Base-by-base conservation (phyloP, 2,888 invertebrate species). In the Tanytarsus gracilentus region DNA sequence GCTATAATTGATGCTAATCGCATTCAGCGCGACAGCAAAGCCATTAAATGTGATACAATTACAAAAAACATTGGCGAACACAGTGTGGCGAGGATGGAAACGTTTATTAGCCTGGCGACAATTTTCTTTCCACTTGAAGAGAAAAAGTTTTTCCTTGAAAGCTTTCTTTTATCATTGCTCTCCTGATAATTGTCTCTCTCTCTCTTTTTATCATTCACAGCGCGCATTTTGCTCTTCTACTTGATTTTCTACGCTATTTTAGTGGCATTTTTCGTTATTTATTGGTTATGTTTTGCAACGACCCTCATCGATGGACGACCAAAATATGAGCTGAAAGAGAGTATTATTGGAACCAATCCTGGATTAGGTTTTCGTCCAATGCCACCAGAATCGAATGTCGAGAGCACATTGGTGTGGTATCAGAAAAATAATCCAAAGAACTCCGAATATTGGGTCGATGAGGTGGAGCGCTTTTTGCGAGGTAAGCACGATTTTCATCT, bases 311-410 rank as follows among this genome's bases (percentile, higher is more conserved):
- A 79, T 66, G 84, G 84, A 69, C 81, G 80, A 72, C 96, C 96
- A 18, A 93, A 93, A 72, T 96, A 92, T 90, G 87, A 88, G 75
- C 78, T 88, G 72, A 86, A 86, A 18, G 78, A 82, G 63, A 92
- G 94, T 50, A 75, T 95, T 69, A 95, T 96, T 69, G 95, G 95
- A 65, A 84, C 79, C 69, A 97, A 97, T 78, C 98, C 98, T 75
- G 94, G 96, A 70, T 82, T 99, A 69, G 97, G 97, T 65, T 98
- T 96, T 79, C 82, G 97, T 71, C 99, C 99, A 64, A 91, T 93
- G 88, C 94, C 92, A 65, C 85, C 93, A 67, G 88, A 88, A 68
- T 82, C 83, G 62, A 93, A 90, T 73, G 91, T 94, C 67, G 95
- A 95, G 73, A 96, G 95, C 73, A 97, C 97, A 64, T 82, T 99